phyloP scores from a whole-genome alignment of 2,888 invertebrate species.

The Nymphalis urticae region DNA sequence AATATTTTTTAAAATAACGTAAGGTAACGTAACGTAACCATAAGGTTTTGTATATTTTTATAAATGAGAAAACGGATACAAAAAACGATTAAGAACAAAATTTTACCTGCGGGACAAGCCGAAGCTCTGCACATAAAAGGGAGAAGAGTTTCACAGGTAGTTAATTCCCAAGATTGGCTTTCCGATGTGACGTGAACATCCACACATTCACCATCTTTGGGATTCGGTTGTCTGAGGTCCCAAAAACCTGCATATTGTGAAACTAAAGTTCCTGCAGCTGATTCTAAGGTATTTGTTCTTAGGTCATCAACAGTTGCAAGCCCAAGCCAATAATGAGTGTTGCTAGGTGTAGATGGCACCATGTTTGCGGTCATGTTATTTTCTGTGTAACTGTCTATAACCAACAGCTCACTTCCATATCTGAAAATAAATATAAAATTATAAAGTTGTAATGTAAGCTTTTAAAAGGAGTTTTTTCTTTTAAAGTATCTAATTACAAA shows the following conservation, averaged over 20 bases:
- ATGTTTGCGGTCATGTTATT: constrained; percentile 94
- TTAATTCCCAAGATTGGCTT: constrained; percentile 95
- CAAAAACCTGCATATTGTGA: constrained; percentile 97
- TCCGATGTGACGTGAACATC: constrained; percentile 87
- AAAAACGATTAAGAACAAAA: neutral
- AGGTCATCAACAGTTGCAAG: constrained; percentile 94
- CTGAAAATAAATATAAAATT: constrained; percentile 73
- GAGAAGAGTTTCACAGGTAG: constrained; percentile 95
- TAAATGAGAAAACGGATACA: neutral
- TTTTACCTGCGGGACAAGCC: constrained; percentile 93
- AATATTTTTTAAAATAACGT: neutral
- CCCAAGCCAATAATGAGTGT: constrained; percentile 94
- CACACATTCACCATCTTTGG: constrained; percentile 94
- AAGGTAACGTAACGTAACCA: no score
- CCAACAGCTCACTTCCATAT: constrained; percentile 96
- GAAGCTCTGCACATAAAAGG: constrained; percentile 96
- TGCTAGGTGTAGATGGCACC: constrained; percentile 85
- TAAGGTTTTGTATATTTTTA: no score
- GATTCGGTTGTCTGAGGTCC: constrained; percentile 94
- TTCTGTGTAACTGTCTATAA: constrained; percentile 94
- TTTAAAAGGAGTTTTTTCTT: constrained; percentile 7
- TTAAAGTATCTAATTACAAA: constrained; percentile 3
- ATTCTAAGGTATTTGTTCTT: constrained; percentile 96
- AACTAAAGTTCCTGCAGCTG: constrained; percentile 93
- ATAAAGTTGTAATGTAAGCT: neutral